Base-by-base conservation (phyloP, 2,113 vertebrate genomes). In the Collichthys lucidus region DNA sequence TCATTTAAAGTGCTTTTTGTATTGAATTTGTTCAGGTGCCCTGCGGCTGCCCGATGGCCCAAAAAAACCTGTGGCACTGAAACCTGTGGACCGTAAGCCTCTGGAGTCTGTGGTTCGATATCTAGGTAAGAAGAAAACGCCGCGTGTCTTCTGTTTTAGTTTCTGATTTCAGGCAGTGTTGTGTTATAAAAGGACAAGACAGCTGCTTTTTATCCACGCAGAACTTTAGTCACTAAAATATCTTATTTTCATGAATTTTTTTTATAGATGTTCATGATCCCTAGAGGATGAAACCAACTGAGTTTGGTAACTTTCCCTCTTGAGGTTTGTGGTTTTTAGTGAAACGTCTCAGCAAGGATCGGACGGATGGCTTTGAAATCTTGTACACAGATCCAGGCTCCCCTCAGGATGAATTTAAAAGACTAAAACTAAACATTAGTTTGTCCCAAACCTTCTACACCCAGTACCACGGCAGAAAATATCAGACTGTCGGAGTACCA, bases 21-120 rank as follows among this genome's bases (percentile, higher is more conserved):
- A n/a, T 44, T 78, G 26, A 16, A 26, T 80, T 60, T 55, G 24
- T 80, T 20, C 92, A 99, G 98, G 97, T 93, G 97, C 97, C 11
- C 94, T 97, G 46, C 95, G 97, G 88, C 94, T 98, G 92, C 97
- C 98, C 0, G 97, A 98, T 77, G 93, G 92, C 61, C 94, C 96
- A 44, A 97, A 97, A 93, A 96, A 96, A 86, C 95, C 95, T 1
- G 80, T 93, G 83, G 93, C 96, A 69, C 92, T 97, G 88, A 98
- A 97, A 93, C 96, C 97, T 80, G 94, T 94, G 15, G 95, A 95
- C 57, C 96, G 98, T 85, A 98, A 99, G 92, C 97, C 98, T 81
- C 95, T 99, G 90, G 97, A 99, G 92, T 96, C 97, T 3, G 97
- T 99, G 86, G 96, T 98, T 55, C 94, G 95, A 85, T 98, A 98